Base-by-base conservation (phyloP, 2,797 vertebrate species). In the Gephyroberyx darwinii region DNA sequence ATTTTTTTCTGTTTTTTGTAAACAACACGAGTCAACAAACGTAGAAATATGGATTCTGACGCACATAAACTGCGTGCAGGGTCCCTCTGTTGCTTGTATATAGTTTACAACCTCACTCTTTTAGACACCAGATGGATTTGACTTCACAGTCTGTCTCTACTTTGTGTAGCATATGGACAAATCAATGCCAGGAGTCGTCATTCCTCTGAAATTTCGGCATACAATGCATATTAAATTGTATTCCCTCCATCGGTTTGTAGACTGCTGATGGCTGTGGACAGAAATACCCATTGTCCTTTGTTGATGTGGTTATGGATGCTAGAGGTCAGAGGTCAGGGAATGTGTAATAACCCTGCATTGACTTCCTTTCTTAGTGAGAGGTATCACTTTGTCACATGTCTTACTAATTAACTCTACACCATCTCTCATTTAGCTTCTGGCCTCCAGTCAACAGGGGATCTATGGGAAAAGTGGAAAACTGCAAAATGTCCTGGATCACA, bases 381-480 rank as follows among this genome's bases (percentile, higher is more conserved):
- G 30, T 69, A 48, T 80, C 2, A 10, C 58, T 67, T 75, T 73
- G 56, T 30, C 51, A n/a, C 50, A 20, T 33, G 66, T 54, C 73
- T 55, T 6, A 48, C 75, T 85, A 77, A 75, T 85, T 70, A 82
- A 73, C 45, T 8, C 65, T 22, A 17, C 60, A 17, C 50, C 0
- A 52, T 19, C 52, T 60, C 26, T 72, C 62, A 59, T 77, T 75
- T 65, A 69, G 83, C 59, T 50, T 81, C 69, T 58, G 78, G 78
- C 65, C 14, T 19, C 0, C 1, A 60, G 43, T 31, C 26, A 31
- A 26, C 57, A 43, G 37, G 48, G 30, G 50, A 10, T 79, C 67
- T 63, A 45, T 48, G 75, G 8, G 52, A 72, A 89, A 88, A 74
- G 82, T 0, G 8, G 4, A 57, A 22, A 39, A 52, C n/a, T 4